phyloP scores from a whole-genome alignment of 2,888 invertebrate species.

The Drosophila siamana region DNA sequence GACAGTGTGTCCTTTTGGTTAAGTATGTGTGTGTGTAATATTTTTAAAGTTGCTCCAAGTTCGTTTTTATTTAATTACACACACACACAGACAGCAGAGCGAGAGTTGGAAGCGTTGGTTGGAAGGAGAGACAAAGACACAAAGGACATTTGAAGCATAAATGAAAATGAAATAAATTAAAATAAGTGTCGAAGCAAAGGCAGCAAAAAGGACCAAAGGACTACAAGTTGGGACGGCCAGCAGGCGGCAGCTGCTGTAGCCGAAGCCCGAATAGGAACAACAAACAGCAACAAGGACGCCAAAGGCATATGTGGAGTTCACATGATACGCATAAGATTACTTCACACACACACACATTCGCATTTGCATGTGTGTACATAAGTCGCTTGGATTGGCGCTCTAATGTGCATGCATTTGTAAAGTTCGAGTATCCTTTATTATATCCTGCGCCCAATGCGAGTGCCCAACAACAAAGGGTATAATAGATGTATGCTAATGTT shows the following conservation, averaged over 20 bases:
- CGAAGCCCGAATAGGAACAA: constrained; percentile 18
- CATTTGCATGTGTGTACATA: constrained; percentile 16
- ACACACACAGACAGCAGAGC: constrained; percentile 16
- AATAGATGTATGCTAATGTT: not conserved
- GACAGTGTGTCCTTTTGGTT: not conserved
- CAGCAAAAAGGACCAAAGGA: constrained; percentile 67
- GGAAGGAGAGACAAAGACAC: constrained; percentile 24
- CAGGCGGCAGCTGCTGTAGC: constrained; percentile 4
- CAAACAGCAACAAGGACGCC: not conserved
- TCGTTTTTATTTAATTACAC: constrained; percentile 73
- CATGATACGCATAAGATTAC: constrained; percentile 75
- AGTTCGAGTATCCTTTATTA: constrained; percentile 75
- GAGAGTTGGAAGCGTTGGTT: not conserved
- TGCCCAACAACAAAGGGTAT: not conserved
- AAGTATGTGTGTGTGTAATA: constrained; percentile 8
- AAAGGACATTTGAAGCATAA: constrained; percentile 72
- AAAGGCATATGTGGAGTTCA: constrained; percentile 59
- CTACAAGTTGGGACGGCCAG: constrained; percentile 14
- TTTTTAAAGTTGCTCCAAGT: constrained; percentile 46
- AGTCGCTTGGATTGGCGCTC: constrained; percentile 50
- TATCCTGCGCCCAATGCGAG: constrained; percentile 2
- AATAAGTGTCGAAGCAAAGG: constrained; percentile 75
- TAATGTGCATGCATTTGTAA: constrained; percentile 83
- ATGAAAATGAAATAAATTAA: constrained; percentile 79
- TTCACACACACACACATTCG: constrained; percentile 30